Conservation (phyloP, 2,113 vertebrate genomes). For the Brachionichthys hirsutus region DNA sequence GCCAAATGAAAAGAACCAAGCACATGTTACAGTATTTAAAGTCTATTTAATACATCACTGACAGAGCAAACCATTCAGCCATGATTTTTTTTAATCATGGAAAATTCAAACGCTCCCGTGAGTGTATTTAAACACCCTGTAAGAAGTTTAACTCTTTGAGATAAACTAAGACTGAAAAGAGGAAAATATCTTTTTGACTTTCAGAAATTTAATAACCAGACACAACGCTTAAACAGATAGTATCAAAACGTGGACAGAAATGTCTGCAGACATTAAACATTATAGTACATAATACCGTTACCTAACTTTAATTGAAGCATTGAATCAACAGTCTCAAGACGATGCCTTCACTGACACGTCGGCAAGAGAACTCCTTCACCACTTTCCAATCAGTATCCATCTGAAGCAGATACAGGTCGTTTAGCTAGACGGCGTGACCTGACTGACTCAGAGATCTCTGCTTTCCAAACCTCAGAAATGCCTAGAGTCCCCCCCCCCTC, state of each 20-base stretch:
- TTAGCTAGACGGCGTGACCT: conserved; percentile 49
- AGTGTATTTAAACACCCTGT: conserved; percentile 11
- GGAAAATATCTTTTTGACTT: too few species aligned
- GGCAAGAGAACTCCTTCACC: conserved; percentile 10
- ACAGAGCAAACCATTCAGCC: conserved; percentile 53
- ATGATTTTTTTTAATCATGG: conserved; percentile 32
- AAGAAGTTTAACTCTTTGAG: background rate
- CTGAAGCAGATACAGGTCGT: conserved; percentile 54
- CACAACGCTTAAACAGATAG: too few species aligned
- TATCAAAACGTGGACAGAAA: too few species aligned
- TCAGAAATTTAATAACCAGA: too few species aligned
- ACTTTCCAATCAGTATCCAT: conserved; percentile 36
- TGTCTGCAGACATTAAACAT: background rate
- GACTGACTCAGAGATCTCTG: conserved; percentile 33
- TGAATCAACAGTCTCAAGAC: conserved; percentile 19
- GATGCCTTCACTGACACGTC: conserved; percentile 9
- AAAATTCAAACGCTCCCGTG: conserved; percentile 20
- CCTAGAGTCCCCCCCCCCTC: conserved; percentile 21
- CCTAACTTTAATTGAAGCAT: background rate
- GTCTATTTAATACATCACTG: conserved; percentile 44
- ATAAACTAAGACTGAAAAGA: conserved; percentile 11
- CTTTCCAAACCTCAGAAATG: conserved; percentile 52
- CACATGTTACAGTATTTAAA: conserved; percentile 57
- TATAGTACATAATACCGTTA: background rate
- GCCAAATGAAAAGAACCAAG: conserved; percentile 38